Evolutionary conservation across 2,888 invertebrate genomes (phyloP), one percentile per base, ranked within the genome.

Genomic region (Acleris sparsana): DNA sequence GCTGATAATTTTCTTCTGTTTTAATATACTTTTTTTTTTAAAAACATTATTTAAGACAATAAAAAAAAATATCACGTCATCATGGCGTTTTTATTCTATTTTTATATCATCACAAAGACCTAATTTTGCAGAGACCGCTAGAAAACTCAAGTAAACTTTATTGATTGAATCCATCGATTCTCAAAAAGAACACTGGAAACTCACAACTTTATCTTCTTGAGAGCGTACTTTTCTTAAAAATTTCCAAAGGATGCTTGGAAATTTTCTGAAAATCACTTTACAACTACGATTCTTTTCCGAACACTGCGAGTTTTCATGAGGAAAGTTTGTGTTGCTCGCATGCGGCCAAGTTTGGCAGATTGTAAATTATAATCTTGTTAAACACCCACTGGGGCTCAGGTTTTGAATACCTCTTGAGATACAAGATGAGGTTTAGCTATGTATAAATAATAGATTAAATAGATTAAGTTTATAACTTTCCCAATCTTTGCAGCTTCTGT

Each of bases 231-330:
- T 72, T 69, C 64, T 69, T 67, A 69, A 70, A 75, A 77, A 73
- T 72, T 71, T 72, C 66, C 69, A 71, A 75, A 78, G 79, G 77
- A 76, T 76, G 76, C 74, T 75, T 72, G 74, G 76, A 77, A 76
- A 78, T 77, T 74, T 75, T 73, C 71, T 71, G 74, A 75, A 79
- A 82, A 80, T 80, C 76, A 75, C 77, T 79, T 77, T 76, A 70
- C 64, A 76, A 79, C 77, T 73, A 70, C 74, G 78, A 80, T 79
- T 80, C 82, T 80, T 83, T 80, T 70, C 72, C 74, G 75, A 80
- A 79, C 78, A 79, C 76, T 82, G 80, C 82, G 80, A 87, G 80
- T 87, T 86, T 87, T 84, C 85, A 86, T 82, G 80, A 78, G 74
- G 70, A 80, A 84, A 88, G 80, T 89, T 86, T 63, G 69, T 77